Evolutionary conservation across 2,113 vertebrate species (phyloP).

Genomic region (Setophaga kirtlandii): DNA sequence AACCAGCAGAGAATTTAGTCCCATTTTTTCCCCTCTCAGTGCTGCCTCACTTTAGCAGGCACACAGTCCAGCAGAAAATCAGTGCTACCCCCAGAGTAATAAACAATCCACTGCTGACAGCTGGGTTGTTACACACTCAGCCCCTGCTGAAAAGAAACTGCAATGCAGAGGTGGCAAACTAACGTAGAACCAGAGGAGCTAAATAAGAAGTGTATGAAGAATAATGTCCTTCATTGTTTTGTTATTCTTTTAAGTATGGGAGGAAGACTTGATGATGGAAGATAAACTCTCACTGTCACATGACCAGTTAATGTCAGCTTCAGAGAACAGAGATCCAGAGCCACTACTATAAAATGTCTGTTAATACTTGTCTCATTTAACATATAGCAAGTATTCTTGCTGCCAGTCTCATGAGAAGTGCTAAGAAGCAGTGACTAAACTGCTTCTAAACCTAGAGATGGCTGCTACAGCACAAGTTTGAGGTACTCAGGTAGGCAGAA

Average conservation of each 20-base stretch:
- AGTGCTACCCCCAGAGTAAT: not conserved
- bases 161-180: conserved; percentile 7
- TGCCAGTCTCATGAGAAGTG: not conserved
- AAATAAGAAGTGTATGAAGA: not conserved
- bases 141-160: not conserved
- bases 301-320: not conserved
- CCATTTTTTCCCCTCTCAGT: not conserved
- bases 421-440: not conserved
- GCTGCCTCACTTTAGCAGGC: not conserved
- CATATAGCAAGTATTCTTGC: not conserved
- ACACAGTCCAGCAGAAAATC: not conserved
- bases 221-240: not conserved
- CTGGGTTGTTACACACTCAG: not conserved
- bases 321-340: not conserved
- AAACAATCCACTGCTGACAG: not conserved
- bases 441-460: not conserved
- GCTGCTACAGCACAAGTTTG: not conserved
- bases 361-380: not conserved
- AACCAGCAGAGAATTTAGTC: not conserved
- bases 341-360: not conserved
- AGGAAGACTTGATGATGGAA: not conserved
- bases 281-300: not conserved
- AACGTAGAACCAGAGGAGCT: not conserved
- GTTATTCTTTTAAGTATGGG: not conserved
- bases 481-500: not conserved